Percentiles rank a stretch among this genome's conserved stretches.
Conservation (phyloP, 2,113 vertebrate genomes). For the Sceloporus tristichus region DNA sequence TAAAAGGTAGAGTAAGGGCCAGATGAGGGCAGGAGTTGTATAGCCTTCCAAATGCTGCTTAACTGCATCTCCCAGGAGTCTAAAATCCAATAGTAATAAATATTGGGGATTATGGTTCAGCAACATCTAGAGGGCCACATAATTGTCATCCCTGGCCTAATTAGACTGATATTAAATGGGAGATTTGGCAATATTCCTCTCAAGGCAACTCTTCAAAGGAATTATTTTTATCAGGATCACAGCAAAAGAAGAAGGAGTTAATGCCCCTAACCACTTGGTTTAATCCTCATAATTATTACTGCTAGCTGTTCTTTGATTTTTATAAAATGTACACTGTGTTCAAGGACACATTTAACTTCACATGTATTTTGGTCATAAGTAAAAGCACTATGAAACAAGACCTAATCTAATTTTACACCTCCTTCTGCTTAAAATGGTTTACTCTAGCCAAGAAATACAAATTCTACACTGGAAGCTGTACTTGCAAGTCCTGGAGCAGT, state of each 20-base stretch:
- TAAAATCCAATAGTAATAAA: too few species aligned
- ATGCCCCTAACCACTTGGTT: not conserved
- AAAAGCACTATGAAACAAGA: not conserved
- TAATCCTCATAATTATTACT: not conserved
- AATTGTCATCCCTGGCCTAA: not conserved
- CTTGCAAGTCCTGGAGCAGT: too few species aligned
- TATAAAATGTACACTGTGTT: not conserved
- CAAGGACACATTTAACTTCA: not conserved
- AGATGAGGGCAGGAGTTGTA: too few species aligned
- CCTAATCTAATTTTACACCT: not conserved
- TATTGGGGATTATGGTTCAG: too few species aligned
- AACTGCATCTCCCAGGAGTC: too few species aligned
- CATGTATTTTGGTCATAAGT: not conserved
- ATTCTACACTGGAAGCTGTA: not conserved
- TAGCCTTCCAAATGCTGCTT: too few species aligned
- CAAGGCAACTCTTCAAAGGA: not conserved
- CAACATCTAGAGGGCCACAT: too few species aligned
- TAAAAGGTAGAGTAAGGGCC: not conserved
- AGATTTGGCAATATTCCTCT: not conserved
- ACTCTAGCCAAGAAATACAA: not conserved
- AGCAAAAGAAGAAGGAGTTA: not conserved
- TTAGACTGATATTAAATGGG: not conserved
- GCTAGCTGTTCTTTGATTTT: not conserved
- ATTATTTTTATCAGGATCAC: not conserved
- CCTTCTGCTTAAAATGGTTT: not conserved